Evolutionary conservation across 1,140 invertebrate genomes (phyloP), one percentile per base, ranked within the genome.

Genomic region (Aphelenchoides besseyi): DNA sequence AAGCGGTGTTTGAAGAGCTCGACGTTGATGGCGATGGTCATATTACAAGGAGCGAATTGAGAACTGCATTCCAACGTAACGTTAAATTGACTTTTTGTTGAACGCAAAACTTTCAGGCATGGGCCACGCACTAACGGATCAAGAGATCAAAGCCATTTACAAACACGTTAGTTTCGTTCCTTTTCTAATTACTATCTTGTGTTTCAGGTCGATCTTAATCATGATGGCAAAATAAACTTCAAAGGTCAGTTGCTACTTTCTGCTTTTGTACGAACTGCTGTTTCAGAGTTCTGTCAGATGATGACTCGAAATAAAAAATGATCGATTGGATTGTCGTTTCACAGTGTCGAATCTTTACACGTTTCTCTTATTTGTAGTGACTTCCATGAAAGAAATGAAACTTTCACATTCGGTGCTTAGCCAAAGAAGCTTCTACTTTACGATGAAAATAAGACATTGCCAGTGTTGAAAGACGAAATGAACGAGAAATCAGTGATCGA

Each of bases 151-250:
- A 53, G 82, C 82, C 1, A 83, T 83, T 59, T 83, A 83, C 61
- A 81, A 81, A 57, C 82, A 84, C 61, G 81, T 74, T 12, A 12
- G 41, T 48, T 48, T 23, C 23, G 12, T 48, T 48, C 41, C 23
- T 23, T 48, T 48, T 48, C 23, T 48, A 48, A 12, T 16, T 48
- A 16, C 41, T 48, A 12, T 48, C 23, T 23, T 23, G 12, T 12
- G 12, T 48, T 48, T 48, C 41, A 48, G 29, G 68, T 82, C n/a
- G 81, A 83, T 59, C 68, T 74, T 36, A 83, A 83, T 66, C 72
- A 78, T n/a, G 82, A 83, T 68, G 82, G 82, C 57, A 84, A 84
- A 72, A 83, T 83, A 54, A 83, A 83, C 37, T 83, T 83, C 74
- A 62, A 77, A 71, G n/a, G n/a, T n/a, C n/a, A n/a, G n/a, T n/a